Conservation (phyloP, 2,888 invertebrate species). For the Cephonodes hylas region DNA sequence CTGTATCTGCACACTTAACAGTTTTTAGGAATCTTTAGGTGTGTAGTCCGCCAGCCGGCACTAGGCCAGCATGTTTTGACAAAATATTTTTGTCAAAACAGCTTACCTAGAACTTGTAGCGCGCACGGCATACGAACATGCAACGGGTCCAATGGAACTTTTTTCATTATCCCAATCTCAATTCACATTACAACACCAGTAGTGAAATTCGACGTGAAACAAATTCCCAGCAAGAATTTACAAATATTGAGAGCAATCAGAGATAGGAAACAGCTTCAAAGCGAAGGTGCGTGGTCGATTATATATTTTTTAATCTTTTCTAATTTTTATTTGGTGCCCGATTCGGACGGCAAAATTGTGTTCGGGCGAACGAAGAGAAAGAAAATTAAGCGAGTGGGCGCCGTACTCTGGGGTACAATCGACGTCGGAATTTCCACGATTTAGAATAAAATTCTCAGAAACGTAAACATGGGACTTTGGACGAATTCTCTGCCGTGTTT, state of each 20-base stretch:
- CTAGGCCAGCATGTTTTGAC: too few relatives aligned
- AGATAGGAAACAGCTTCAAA: not conserved
- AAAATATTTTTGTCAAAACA: too few relatives aligned
- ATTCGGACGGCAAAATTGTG: constrained; percentile 19
- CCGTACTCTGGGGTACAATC: constrained; percentile 27
- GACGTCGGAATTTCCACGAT: not conserved
- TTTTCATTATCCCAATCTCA: not conserved
- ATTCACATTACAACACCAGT: not conserved
- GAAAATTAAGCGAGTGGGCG: constrained; percentile 29
- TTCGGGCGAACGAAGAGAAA: constrained; percentile 20
- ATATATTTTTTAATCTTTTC: constrained; percentile 3
- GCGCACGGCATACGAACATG: too few relatives aligned
- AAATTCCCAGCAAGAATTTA: not conserved
- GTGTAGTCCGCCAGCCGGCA: too few relatives aligned
- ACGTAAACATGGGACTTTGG: not conserved
- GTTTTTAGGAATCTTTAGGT: too few relatives aligned
- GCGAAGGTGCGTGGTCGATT: not conserved
- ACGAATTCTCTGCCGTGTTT: not conserved
- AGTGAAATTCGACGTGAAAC: not conserved
- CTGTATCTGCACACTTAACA: too few relatives aligned
- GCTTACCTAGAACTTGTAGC: not conserved
- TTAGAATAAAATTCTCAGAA: not conserved
- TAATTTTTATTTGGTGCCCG: constrained; percentile 21
- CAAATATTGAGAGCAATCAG: not conserved
- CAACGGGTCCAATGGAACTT: not conserved